Conservation (phyloP, 1,140 invertebrate species). For the Zeugodacus cucurbitae region DNA sequence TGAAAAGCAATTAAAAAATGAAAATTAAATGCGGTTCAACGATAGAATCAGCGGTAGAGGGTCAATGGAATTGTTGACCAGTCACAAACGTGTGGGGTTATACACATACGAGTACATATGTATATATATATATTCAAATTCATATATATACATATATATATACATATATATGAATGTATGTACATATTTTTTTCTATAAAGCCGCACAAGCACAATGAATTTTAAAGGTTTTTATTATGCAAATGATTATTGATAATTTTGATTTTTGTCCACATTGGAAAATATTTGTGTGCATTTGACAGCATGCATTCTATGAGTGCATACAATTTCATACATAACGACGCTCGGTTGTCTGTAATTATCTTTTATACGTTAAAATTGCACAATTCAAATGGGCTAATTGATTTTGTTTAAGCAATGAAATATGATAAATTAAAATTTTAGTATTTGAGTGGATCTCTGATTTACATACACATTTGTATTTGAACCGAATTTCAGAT, state of each 20-base stretch:
- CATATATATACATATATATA: not conserved
- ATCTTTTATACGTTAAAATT: too few species aligned
- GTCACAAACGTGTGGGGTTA: not conserved
- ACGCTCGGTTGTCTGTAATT: too few species aligned
- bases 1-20: conserved; percentile 36
- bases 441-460: too few species aligned
- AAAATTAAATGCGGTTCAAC: conserved; percentile 25
- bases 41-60: not conserved
- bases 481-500: too few species aligned
- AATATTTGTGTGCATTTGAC: not conserved
- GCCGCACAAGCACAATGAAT: not conserved
- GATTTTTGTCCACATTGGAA: not conserved
- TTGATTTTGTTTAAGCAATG: too few species aligned
- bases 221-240: not conserved
- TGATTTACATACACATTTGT: too few species aligned
- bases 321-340: too few species aligned
- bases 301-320: not conserved
- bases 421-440: too few species aligned
- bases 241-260: conserved; percentile 6
- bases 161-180: not conserved
- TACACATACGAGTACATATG: not conserved
- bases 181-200: too few species aligned
- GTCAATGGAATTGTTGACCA: not conserved
- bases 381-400: too few species aligned
- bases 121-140: not conserved